Evolutionary conservation across 2,113 vertebrate genomes (phyloP), one percentile per base, ranked within the genome.

Genomic region (Seriola quinqueradiata): DNA sequence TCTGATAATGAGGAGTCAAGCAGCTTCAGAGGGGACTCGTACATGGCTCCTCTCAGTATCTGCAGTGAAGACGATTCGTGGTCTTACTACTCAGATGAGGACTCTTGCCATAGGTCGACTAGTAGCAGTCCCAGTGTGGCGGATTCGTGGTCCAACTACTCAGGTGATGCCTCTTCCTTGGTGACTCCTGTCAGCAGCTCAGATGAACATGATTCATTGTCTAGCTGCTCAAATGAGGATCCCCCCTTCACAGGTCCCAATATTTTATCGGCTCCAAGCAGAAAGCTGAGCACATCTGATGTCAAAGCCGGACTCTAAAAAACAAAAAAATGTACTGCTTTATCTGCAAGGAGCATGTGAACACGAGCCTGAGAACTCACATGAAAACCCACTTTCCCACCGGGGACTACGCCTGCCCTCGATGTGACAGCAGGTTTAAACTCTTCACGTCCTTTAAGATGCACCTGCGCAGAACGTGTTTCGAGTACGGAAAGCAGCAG

Each of bases 301-400:
- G 25, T n/a, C 4, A 81, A 77, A 60, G 38, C 25, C 1, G 25
- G 6, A 2, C 28, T 46, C 5, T 2, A 0, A 70, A 74, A 66
- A 88, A 72, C 21, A 8, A 7, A 12, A 42, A 19, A 11, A 16
- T 57, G 28, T 40, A 59, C 2, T 93, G 92, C 60, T 85, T 82
- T 13, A 83, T 93, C 77, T 93, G 92, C 63, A 83, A 82, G 3
- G 68, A 91, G 68, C 73, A 32, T 0, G 14, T 90, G 2, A 48
- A 52, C 3, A 70, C 42, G 0, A 69, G 16, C 0, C 77, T 92
- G n/a, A 67, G 23, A 3, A 8, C 7, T 44, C 92, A 93, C 82
- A 83, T 93, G 84, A 86, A 87, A 69, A 82, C n/a, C n/a, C 91
- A 93, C 84, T 93, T 92, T 8, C 91, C 91, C 12, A 48, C 40